Evolutionary conservation across 64 coral and sea anemone genomes (phyloP), one percentile per base, ranked within the genome.

Genomic region (Stichodactyla helianthus): DNA sequence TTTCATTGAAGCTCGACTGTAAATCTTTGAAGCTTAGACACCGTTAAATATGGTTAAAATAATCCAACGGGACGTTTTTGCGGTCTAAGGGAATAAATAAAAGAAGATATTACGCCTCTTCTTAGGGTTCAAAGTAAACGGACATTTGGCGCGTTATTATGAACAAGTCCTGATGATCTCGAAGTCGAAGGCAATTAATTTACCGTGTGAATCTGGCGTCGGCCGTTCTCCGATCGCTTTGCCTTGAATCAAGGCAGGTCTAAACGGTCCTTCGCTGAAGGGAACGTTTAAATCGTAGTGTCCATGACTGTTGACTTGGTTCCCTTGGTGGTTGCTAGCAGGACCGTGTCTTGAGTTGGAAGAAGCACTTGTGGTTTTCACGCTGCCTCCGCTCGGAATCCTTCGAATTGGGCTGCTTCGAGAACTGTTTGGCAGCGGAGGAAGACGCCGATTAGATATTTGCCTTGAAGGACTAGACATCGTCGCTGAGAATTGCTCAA

Each of bases 381-480:
- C 56, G 15, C 65, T 84, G 59, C 86, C 74, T 27, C 90, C 90
- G 53, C 85, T 92, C 6, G 90, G 64, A 59, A 67, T 83, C 55
- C 90, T 77, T 54, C 79, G 50, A 82, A 59, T 87, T 1, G 85
- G 85, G 52, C 85, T 87, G 4, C 79, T 79, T 18, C 85, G 50
- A 15, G 90, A 87, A 57, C 90, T 79, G 53, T 79, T 92, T 11
- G 90, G 90, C 26, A 92, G 50, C 26, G 90, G 90, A 10, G 90
- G 90, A 52, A 92, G 79, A 10, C 90, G 84, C n/a, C 90, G 85
- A 55, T 92, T 92, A 19, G 84, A 85, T 9, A 92, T 86, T 74
- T 92, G 90, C 5, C 90, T 77, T 19, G 90, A 92, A 87, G 90
- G 90, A 71, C 90, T 92, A 65, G 90, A 92, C 90, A 92, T 92